Evolutionary conservation across 37 sponge, comb jelly and placozoan species (phyloP), one percentile per base, ranked within the genome.

Genomic region (Spongilla lacustris): DNA sequence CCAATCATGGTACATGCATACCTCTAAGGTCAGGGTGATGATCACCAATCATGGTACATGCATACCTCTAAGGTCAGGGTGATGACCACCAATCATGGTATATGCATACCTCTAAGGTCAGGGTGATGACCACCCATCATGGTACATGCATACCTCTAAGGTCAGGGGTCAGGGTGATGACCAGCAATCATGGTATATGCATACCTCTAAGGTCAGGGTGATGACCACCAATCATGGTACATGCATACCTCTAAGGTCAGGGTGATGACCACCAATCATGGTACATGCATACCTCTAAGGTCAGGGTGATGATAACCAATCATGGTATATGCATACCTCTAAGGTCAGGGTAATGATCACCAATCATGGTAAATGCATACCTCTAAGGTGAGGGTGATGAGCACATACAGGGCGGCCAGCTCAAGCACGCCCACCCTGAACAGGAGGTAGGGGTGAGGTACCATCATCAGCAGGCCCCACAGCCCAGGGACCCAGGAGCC

Each of bases 401-500:
- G 26, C 71, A 82, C 69, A 67, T 78, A 29, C 74, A 81, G 12
- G 25, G 71, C 26, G 27, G 88, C 87, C 17, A 89, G 34, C 50
- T 84, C 85, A 2, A 93, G 73, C 5, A 93, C 25, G 36, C 82
- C 71, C 13, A 86, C 41, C 30, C 81, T 33, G 82, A 93, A 93
- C 66, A 68, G n/a, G n/a, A 69, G 36, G 17, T 34, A 33, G 0
- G 86, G 80, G 31, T 17, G 24, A 0, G 76, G 87, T 67, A 74
- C 48, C 14, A 89, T 3, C 71, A 82, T 73, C 32, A 84, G 37
- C n/a, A 81, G 10, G 0, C 22, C n/a, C 85, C 76, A 74, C 17
- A 93, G 69, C 89, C 76, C 36, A 0, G 72, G 79, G 69, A 48
- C 77, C 91, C 91, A 91, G 27, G 25, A 9, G 37, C 49, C 29